Percentiles rank a stretch among this genome's conserved stretches.
Conservation (phyloP, 1,140 invertebrate species). For the Macrobrachium rosenbergii region DNA sequence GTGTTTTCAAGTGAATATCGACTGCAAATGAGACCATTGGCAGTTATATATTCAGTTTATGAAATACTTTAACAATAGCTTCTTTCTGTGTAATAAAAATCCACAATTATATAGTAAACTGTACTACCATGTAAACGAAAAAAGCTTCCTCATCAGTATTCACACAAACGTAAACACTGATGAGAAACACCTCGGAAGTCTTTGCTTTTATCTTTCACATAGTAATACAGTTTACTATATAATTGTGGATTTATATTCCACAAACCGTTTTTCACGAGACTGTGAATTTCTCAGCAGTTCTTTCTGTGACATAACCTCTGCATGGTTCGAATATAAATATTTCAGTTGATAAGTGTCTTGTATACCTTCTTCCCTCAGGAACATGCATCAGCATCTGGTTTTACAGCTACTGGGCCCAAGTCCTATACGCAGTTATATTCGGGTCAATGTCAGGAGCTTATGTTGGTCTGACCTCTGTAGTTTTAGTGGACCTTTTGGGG, state of each 20-base stretch:
- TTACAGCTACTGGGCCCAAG: slow-evolving; percentile 78
- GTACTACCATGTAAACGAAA: too few relatives aligned
- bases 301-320: too few relatives aligned
- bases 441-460: slow-evolving; percentile 93
- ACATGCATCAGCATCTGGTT: slow-evolving; percentile 84
- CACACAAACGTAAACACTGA: too few relatives aligned
- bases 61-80: background rate
- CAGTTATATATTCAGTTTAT: background rate
- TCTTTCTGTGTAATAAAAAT: too few relatives aligned
- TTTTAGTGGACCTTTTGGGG: slow-evolving; percentile 88
- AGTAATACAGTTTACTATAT: background rate
- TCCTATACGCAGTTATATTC: slow-evolving; percentile 84
- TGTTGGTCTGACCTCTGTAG: slow-evolving; percentile 92
- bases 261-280: too few relatives aligned
- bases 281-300: too few relatives aligned
- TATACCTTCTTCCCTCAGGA: slow-evolving; percentile 75
- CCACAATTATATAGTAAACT: too few relatives aligned
- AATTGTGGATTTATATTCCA: background rate
- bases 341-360: background rate
- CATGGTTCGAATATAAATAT: too few relatives aligned
- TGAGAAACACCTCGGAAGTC: too few relatives aligned
- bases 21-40: slow-evolving; percentile 11
- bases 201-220: background rate
- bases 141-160: too few relatives aligned
- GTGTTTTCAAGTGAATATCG: slow-evolving; percentile 57